Percentiles rank a stretch among this genome's conserved stretches.
phyloP scores from a whole-genome alignment of 1,140 invertebrate genomes.

The Drosophila arizonae region DNA sequence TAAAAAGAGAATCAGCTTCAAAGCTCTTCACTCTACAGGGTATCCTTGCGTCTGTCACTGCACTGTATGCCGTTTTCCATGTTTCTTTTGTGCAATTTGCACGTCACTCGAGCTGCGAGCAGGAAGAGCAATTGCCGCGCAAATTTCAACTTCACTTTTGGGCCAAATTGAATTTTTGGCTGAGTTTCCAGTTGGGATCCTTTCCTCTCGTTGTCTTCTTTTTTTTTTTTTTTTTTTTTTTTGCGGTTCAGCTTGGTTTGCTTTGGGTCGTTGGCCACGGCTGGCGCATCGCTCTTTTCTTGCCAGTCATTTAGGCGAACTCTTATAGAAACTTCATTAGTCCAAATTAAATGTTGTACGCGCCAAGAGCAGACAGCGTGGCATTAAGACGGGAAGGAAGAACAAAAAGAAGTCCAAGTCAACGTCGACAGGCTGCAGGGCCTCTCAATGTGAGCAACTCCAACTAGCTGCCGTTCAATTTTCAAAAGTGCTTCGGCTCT shows the following conservation, averaged over 20 bases:
- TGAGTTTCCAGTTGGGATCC: conserved; percentile 11
- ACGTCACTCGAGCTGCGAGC: conserved; percentile 70
- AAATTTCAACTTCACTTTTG: conserved; percentile 36
- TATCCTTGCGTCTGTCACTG: neutral
- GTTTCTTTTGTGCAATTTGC: conserved; percentile 65
- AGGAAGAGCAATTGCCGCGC: conserved; percentile 53
- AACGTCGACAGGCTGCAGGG: neutral
- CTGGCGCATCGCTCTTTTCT: conserved; percentile 20
- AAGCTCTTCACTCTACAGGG: neutral
- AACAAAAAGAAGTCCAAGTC: neutral
- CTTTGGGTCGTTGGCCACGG: conserved; percentile 15
- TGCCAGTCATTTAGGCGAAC: conserved; percentile 30
- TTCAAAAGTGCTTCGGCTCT: no score
- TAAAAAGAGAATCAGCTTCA: neutral
- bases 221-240: neutral
- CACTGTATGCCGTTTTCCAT: neutral
- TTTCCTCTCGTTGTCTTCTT: neutral
- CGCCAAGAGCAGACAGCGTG: conserved; percentile 69
- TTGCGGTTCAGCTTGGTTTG: conserved; percentile 5
- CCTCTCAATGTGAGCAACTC: neutral
- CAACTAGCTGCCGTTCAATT: neutral
- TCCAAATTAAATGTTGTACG: conserved; percentile 74
- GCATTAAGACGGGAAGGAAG: conserved; percentile 36
- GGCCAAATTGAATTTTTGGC: conserved; percentile 44
- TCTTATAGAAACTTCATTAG: conserved; percentile 77